phyloP scores from a whole-genome alignment of 64 coral and sea anemone species.

The Actinia equina region DNA sequence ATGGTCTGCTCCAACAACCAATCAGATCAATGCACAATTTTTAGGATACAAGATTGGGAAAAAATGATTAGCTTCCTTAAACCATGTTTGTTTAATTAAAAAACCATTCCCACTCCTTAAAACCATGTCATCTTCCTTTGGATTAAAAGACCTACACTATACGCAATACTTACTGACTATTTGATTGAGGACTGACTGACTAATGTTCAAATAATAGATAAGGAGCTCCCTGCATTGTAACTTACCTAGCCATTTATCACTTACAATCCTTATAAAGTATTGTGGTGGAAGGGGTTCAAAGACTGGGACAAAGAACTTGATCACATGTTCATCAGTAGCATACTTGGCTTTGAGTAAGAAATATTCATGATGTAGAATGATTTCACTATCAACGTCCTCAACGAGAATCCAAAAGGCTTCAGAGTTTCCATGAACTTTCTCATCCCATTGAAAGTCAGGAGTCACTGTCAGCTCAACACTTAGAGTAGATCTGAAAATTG shows the following conservation, averaged over 20 bases:
- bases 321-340: slow-evolving; percentile 82
- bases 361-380: slow-evolving; percentile 97
- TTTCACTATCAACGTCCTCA: slow-evolving; percentile 98
- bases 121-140: too few species aligned
- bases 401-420: slow-evolving; percentile 99
- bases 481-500: slow-evolving; percentile 63
- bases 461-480: slow-evolving; percentile 95
- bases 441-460: slow-evolving; percentile 98
- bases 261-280: slow-evolving; percentile 96
- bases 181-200: too few species aligned
- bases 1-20: too few species aligned
- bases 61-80: too few species aligned
- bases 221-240: too few species aligned
- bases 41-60: too few species aligned
- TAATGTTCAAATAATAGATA: too few species aligned
- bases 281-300: slow-evolving; percentile 97
- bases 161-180: too few species aligned
- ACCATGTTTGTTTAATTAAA: too few species aligned
- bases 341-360: slow-evolving; percentile 97
- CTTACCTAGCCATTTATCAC: slow-evolving; percentile 94
- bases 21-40: too few species aligned
- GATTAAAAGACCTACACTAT: too few species aligned
- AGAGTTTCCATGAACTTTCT: slow-evolving; percentile 93
- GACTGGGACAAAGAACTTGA: slow-evolving; percentile 98
- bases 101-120: too few species aligned